Evolutionary conservation across 2,888 invertebrate genomes (phyloP).

Genomic region (Hydrotaea diabolus): DNA sequence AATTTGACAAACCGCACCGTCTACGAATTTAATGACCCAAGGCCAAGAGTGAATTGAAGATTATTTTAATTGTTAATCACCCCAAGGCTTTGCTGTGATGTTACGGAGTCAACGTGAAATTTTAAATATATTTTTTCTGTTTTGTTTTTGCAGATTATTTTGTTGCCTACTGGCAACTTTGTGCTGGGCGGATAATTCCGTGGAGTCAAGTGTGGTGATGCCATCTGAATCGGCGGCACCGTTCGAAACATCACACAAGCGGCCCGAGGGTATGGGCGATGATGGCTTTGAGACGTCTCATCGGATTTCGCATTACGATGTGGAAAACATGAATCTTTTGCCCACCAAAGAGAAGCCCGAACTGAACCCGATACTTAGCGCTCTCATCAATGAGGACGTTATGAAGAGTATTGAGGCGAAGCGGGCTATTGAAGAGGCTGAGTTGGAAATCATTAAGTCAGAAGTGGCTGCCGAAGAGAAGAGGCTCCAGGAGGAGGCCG

Average conservation of each 20-base stretch:
- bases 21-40: too few species aligned
- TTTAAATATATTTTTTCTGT: slow-evolving; percentile 16
- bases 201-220: slow-evolving; percentile 58
- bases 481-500: slow-evolving; percentile 39
- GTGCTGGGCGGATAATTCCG: slow-evolving; percentile 69
- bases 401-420: slow-evolving; percentile 82
- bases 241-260: slow-evolving; percentile 89
- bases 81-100: slow-evolving; percentile 60
- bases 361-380: slow-evolving; percentile 80
- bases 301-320: slow-evolving; percentile 71
- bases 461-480: slow-evolving; percentile 69
- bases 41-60: neutral
- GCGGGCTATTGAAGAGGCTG: slow-evolving; percentile 78
- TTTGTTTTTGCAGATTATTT: slow-evolving; percentile 71
- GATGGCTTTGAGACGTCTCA: slow-evolving; percentile 78
- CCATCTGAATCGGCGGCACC: slow-evolving; percentile 15
- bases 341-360: slow-evolving; percentile 80
- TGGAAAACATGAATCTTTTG: slow-evolving; percentile 74
- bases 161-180: slow-evolving; percentile 72
- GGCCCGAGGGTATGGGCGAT: slow-evolving; percentile 82
- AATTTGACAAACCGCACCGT: too few species aligned
- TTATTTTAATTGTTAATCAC: neutral
- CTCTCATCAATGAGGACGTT: slow-evolving; percentile 81
- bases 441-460: slow-evolving; percentile 74
- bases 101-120: neutral